These are phyloP conservation scores for Neomorphus geoffroyi DNA, from an alignment of 2,797 vertebrate genomes.

Conservation along the genomic window DNA sequence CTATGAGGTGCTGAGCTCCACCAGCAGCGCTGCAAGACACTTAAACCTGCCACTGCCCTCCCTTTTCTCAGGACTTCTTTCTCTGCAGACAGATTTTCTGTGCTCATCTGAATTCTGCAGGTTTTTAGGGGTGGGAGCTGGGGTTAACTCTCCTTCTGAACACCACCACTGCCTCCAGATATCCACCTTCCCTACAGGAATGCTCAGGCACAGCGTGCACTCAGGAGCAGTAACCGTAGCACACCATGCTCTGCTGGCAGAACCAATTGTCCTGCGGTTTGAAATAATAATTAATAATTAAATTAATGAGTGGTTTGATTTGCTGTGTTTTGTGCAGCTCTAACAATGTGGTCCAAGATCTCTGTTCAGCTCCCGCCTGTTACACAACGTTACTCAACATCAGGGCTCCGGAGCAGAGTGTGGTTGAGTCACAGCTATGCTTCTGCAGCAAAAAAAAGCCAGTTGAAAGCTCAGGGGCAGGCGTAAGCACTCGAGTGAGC, in stretches of 20 bases:
- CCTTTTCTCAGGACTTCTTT: neutral
- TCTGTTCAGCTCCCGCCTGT: neutral
- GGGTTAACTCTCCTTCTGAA: neutral
- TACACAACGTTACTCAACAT: neutral
- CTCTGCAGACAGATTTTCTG: neutral
- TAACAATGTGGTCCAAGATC: neutral
- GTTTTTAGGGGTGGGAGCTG: neutral
- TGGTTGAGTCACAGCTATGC: neutral
- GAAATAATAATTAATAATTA: neutral
- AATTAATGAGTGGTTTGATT: neutral
- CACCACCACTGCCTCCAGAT: neutral
- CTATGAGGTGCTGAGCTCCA: neutral
- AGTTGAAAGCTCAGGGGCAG: neutral
- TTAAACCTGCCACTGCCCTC: neutral
- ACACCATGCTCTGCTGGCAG: neutral
- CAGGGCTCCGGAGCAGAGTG: neutral
- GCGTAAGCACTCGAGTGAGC: neutral
- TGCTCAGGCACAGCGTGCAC: rapidly evolving
- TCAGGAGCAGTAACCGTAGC: neutral
- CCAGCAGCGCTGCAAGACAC: neutral
- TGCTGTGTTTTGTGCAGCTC: neutral
- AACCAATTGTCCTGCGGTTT: neutral
- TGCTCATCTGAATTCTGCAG: neutral
- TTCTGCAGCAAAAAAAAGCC: neutral
- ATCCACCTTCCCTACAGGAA: neutral